Evolutionary conservation across 2,888 invertebrate genomes (phyloP).

Genomic region (Pollenia griseotomentosa): DNA sequence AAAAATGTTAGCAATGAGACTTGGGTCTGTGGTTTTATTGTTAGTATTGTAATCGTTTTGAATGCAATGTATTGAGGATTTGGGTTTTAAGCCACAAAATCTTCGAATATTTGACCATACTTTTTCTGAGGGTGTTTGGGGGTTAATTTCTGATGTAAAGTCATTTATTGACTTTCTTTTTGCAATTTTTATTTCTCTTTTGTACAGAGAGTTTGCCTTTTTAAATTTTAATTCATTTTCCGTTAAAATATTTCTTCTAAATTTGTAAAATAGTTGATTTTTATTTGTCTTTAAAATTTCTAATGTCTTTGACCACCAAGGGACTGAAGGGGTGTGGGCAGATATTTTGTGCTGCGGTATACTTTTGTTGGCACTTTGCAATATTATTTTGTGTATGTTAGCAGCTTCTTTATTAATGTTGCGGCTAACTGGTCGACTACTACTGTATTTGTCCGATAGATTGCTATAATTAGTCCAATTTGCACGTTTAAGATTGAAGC

Average conservation of each 20-base stretch:
- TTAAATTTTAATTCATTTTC: slow-evolving; percentile 57
- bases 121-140: slow-evolving; percentile 15
- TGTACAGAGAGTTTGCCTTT: neutral
- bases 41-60: too few species aligned
- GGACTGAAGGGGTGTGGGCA: slow-evolving; percentile 19
- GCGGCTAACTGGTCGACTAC: slow-evolving; percentile 3
- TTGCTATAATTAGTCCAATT: slow-evolving; percentile 39
- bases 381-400: slow-evolving; percentile 58
- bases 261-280: slow-evolving; percentile 36
- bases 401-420: slow-evolving; percentile 65
- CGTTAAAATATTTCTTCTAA: slow-evolving; percentile 47
- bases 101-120: slow-evolving; percentile 46
- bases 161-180: slow-evolving; percentile 49
- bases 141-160: slow-evolving; percentile 52
- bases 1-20: too few species aligned
- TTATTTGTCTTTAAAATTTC: slow-evolving; percentile 40
- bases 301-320: slow-evolving; percentile 51
- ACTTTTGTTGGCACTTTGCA: slow-evolving; percentile 45
- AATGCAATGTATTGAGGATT: neutral
- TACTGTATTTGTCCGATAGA: neutral
- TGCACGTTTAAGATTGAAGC: slow-evolving; percentile 25
- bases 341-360: slow-evolving; percentile 43
- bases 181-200: slow-evolving; percentile 48
- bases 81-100: slow-evolving; percentile 26
- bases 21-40: too few species aligned